A percentile compares a stretch with the other conserved stretches of the same genome.
phyloP scores from a whole-genome alignment of 2,113 vertebrate genomes.

The Ibidorhyncha struthersii region DNA sequence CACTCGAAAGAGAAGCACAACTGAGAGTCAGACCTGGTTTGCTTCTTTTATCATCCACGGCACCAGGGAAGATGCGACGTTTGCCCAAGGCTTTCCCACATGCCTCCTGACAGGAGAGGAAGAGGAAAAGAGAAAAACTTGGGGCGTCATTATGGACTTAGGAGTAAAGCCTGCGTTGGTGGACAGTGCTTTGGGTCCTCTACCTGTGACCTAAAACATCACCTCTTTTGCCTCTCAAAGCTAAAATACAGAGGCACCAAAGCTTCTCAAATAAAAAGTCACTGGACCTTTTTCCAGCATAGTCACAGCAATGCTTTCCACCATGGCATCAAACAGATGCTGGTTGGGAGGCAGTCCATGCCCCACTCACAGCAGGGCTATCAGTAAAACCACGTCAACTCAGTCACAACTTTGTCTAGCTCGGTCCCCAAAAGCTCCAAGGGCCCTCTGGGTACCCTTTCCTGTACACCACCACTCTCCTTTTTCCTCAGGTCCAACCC shows the following conservation, averaged over 20 bases:
- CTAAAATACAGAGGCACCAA: neutral
- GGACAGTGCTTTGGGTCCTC: neutral
- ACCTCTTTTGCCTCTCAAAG: neutral
- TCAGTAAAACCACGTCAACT: neutral
- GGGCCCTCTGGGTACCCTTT: neutral
- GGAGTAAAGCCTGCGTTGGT: neutral
- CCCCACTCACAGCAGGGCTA: neutral
- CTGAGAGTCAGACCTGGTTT: neutral
- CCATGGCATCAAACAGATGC: neutral
- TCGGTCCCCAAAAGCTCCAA: neutral
- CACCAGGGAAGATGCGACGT: neutral
- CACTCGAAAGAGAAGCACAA: neutral
- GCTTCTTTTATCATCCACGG: neutral
- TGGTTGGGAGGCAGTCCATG: neutral
- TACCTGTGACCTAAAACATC: neutral
- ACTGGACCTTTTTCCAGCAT: rapidly evolving
- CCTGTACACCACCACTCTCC: neutral
- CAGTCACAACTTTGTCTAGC: neutral
- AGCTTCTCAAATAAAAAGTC: neutral
- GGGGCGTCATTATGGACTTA: neutral
- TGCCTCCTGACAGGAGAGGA: neutral
- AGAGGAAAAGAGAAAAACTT: neutral
- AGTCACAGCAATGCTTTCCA: neutral
- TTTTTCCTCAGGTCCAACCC: neutral
- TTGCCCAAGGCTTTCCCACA: neutral